phyloP scores from a whole-genome alignment of 1,140 invertebrate genomes.

The Brachionus rotundiformis region DNA sequence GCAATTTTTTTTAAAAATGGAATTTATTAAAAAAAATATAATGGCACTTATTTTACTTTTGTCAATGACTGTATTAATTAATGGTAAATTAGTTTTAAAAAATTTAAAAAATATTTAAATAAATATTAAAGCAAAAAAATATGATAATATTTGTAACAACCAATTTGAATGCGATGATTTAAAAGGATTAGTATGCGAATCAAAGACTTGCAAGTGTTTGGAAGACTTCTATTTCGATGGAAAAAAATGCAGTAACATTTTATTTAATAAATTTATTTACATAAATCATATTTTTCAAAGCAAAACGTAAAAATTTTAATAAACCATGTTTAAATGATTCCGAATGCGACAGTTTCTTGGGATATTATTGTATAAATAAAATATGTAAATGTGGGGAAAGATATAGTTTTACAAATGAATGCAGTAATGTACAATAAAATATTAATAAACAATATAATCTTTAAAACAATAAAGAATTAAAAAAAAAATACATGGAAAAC shows the following conservation, averaged over 20 bases:
- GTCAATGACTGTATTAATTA: not conserved
- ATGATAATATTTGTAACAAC: not conserved
- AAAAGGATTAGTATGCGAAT: not conserved
- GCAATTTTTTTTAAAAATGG: no score
- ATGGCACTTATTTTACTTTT: no score
- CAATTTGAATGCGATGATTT: not conserved
- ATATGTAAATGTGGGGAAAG: not conserved
- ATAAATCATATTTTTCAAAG: not conserved
- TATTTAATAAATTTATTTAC: not conserved
- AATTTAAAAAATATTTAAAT: not conserved
- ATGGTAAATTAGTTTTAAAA: not conserved
- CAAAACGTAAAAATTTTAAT: not conserved
- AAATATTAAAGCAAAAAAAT: not conserved
- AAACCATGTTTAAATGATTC: not conserved
- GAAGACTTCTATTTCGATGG: not conserved
- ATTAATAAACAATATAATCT: not conserved
- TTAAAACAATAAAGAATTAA: not conserved
- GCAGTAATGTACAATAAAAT: not conserved
- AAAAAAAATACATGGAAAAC: not conserved
- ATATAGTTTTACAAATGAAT: not conserved
- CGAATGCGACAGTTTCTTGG: not conserved
- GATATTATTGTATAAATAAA: not conserved
- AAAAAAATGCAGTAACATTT: conserved; percentile 15
- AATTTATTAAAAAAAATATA: no score
- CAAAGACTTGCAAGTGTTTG: not conserved